phyloP scores from a whole-genome alignment of 2,888 invertebrate species.

The Odontocerum albicorne region DNA sequence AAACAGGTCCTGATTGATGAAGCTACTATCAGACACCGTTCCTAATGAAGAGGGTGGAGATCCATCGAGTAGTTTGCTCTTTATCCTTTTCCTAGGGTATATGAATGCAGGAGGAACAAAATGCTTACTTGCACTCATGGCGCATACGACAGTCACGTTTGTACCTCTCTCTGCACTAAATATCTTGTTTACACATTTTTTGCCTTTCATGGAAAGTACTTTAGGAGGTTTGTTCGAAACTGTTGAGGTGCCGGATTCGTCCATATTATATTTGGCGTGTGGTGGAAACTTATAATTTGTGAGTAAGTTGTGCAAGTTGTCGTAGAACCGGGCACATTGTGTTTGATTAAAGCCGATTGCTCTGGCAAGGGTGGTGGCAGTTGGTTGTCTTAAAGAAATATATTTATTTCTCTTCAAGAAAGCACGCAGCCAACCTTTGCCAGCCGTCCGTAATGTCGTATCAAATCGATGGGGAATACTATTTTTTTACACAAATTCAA shows the following conservation, averaged over 20 bases:
- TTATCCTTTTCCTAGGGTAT: conserved; percentile 45
- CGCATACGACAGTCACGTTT: conserved; percentile 43
- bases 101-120: conserved; percentile 48
- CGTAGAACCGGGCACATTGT: conserved; percentile 18
- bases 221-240: too few species aligned
- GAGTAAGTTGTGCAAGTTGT: conserved; percentile 14
- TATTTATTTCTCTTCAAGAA: conserved; percentile 21
- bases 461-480: conserved; percentile 35
- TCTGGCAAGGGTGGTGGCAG: conserved; percentile 29
- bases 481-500: conserved; percentile 32
- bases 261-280: conserved; percentile 13
- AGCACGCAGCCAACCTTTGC: conserved; percentile 31
- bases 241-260: too few species aligned
- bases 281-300: conserved; percentile 17
- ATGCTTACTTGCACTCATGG: conserved; percentile 44
- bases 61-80: conserved; percentile 43
- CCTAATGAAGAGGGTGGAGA: conserved; percentile 44
- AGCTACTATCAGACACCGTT: conserved; percentile 32
- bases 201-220: too few species aligned
- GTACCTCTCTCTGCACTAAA: too few species aligned
- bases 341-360: conserved; percentile 30
- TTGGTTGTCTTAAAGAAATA: conserved; percentile 28
- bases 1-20: conserved; percentile 15
- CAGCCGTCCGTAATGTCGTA: conserved; percentile 28
- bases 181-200: too few species aligned